phyloP scores from a whole-genome alignment of 2,113 vertebrate species.

The Pteruthius melanotis region DNA sequence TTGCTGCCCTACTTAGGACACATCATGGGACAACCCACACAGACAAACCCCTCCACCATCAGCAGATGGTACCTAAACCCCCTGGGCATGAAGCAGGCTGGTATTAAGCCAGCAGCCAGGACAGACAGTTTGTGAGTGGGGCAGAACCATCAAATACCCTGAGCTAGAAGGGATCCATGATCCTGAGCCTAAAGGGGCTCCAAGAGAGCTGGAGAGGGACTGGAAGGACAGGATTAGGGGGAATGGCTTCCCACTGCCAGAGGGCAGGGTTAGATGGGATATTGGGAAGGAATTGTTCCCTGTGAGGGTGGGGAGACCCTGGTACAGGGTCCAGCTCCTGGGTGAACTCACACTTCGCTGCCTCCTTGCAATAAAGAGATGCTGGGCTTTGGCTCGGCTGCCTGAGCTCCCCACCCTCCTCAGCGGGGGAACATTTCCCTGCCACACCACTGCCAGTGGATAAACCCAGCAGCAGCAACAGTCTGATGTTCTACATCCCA shows the following conservation, averaged over 20 bases:
- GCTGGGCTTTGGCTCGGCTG: accelerated
- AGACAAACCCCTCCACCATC: background rate
- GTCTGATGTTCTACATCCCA: slow-evolving; percentile 20
- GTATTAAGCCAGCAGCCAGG: background rate
- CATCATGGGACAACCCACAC: accelerated
- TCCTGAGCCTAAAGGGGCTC: too few species aligned
- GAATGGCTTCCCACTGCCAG: too few species aligned
- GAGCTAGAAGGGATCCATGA: background rate
- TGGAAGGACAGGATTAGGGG: too few species aligned
- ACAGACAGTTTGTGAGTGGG: accelerated
- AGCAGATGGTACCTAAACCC: background rate
- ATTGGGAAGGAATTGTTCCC: too few species aligned
- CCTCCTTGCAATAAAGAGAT: background rate
- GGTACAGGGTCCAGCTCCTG: background rate
- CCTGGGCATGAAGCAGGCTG: background rate
- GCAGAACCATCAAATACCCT: background rate
- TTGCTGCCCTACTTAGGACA: background rate
- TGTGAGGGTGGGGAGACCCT: too few species aligned
- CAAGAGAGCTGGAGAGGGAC: too few species aligned
- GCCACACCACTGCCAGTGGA: background rate
- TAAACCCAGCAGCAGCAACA: background rate
- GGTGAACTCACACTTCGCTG: background rate
- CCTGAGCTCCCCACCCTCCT: background rate
- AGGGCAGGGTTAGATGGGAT: too few species aligned
- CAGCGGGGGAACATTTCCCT: background rate